These are phyloP conservation scores for Xenentodon cancila DNA, from an alignment of 2,797 vertebrate species.

Conservation along the genomic window DNA sequence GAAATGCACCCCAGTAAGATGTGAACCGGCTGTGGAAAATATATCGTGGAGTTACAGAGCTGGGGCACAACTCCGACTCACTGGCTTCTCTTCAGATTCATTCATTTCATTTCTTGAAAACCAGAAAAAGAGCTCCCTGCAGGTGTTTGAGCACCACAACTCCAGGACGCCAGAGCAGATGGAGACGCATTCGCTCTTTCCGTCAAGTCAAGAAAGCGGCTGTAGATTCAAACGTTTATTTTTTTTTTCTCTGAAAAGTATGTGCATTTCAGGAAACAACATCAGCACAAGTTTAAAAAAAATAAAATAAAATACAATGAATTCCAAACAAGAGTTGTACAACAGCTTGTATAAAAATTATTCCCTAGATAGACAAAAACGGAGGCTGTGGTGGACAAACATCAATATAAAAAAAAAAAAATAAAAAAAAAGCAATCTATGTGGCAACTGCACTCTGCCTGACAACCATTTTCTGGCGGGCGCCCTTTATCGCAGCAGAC, in stretches of 20 bases:
- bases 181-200: neutral
- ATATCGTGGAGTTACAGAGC: no score
- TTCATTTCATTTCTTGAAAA: neutral
- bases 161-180: no score
- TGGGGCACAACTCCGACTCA: no score
- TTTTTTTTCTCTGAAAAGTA: constrained; percentile 34
- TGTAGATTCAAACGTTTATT: constrained; percentile 44
- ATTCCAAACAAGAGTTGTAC: no score
- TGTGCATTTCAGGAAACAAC: constrained; percentile 23
- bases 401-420: neutral
- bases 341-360: no score
- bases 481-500: constrained; percentile 71
- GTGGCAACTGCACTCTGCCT: constrained; percentile 82
- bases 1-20: no score
- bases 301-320: neutral
- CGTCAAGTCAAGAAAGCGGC: neutral
- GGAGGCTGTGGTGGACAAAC: neutral
- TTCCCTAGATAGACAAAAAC: neutral
- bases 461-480: constrained; percentile 88
- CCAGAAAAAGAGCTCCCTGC: no score
- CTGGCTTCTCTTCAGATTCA: no score
- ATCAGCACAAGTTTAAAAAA: constrained; percentile 9
- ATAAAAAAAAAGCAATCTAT: constrained; percentile 31
- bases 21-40: no score
- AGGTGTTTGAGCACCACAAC: neutral